These are phyloP conservation scores for Ptilorrhoa leucosticta DNA, from an alignment of 2,113 vertebrate genomes.

Conservation along the genomic window DNA sequence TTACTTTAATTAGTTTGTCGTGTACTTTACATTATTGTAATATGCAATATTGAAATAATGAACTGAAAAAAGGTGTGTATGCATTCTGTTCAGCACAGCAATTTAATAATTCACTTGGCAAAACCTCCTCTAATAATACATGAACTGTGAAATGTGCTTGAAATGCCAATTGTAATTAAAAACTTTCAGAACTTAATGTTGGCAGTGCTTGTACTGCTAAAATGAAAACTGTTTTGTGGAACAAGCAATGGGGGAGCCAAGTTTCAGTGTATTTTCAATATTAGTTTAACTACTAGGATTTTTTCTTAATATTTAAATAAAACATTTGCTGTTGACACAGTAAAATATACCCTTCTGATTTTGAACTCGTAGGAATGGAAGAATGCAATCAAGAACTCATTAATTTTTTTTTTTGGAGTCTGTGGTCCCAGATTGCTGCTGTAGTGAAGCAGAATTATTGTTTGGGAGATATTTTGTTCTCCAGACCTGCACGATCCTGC, in stretches of 20 bases:
- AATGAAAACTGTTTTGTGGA: background rate
- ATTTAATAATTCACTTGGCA: constrained; percentile 42
- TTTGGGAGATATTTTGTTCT: background rate
- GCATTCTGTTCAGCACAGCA: constrained; percentile 10
- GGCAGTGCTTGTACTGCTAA: background rate
- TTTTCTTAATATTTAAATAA: background rate
- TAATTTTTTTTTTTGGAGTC: background rate
- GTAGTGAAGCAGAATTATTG: background rate
- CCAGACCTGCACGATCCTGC: background rate
- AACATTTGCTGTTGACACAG: background rate
- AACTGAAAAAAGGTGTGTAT: constrained; percentile 1
- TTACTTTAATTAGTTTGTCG: constrained; percentile 34
- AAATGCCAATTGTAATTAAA: constrained; percentile 58
- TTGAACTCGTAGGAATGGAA: background rate
- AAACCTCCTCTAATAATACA: constrained; percentile 16
- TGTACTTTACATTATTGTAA: constrained; percentile 14
- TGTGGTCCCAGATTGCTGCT: background rate
- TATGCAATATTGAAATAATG: constrained; percentile 33
- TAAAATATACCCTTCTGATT: constrained; percentile 2
- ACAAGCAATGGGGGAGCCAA: background rate
- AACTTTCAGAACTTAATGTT: constrained; percentile 32
- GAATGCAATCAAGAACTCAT: background rate
- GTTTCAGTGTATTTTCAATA: constrained; percentile 7
- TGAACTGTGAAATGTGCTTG: constrained; percentile 38
- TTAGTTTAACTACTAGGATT: background rate